Percentiles rank a stretch among this genome's conserved stretches.
These are phyloP conservation scores for Osmerus eperlanus DNA, from an alignment of 2,113 vertebrate species.

Conservation along the genomic window DNA sequence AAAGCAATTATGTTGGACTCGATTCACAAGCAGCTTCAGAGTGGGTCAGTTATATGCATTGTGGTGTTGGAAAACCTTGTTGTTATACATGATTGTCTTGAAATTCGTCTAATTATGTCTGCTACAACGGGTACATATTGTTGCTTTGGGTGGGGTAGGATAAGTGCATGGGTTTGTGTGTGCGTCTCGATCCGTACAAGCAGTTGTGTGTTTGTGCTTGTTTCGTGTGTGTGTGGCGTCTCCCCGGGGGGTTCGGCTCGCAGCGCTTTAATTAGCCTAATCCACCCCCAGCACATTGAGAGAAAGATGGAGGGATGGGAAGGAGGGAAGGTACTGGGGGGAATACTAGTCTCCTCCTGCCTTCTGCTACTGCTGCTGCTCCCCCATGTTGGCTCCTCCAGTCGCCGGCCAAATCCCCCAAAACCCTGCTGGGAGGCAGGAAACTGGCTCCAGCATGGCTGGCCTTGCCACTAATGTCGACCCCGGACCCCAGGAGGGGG, in stretches of 20 bases:
- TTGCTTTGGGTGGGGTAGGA: conserved; percentile 5
- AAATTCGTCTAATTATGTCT: neutral
- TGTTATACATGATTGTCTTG: too few relatives aligned
- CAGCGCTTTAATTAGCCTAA: conserved; percentile 69
- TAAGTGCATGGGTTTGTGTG: conserved; percentile 1
- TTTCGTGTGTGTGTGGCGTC: conserved; percentile 16
- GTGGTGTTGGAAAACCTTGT: too few relatives aligned
- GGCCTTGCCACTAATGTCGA: conserved; percentile 44
- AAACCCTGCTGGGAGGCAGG: conserved; percentile 43
- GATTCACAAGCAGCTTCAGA: too few relatives aligned
- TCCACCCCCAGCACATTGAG: conserved; percentile 60
- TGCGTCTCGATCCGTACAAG: neutral
- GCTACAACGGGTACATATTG: neutral
- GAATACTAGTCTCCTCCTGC: conserved; percentile 20
- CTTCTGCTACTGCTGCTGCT: conserved; percentile 38
- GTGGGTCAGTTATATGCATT: too few relatives aligned
- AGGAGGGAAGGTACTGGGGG: conserved; percentile 18
- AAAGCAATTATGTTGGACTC: too few relatives aligned
- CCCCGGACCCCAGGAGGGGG: conserved; percentile 46
- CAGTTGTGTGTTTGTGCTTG: conserved; percentile 6
- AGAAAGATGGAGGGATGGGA: conserved; percentile 33
- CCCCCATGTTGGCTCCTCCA: conserved; percentile 37
- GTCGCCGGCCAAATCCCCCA: conserved; percentile 44
- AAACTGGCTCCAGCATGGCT: conserved; percentile 48
- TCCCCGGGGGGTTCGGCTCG: conserved; percentile 54